Evolutionary conservation across 2,797 vertebrate species (phyloP).

Genomic region (Loriculus beryllinus): DNA sequence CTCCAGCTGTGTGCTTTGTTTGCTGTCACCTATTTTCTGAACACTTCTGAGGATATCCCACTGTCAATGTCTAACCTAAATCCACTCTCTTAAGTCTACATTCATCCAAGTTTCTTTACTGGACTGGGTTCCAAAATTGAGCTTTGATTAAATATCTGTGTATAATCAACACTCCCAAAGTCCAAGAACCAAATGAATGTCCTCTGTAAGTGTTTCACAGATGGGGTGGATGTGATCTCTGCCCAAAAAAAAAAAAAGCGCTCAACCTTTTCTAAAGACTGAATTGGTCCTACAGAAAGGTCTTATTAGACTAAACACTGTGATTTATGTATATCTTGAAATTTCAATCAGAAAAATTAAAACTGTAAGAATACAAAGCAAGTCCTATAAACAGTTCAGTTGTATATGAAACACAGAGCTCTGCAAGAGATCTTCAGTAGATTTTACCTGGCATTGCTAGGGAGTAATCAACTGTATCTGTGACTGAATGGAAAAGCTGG

Average conservation of each 20-base stretch:
- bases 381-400: not conserved
- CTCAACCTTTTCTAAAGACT: not conserved
- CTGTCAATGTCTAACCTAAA: not conserved
- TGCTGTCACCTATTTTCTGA: not conserved
- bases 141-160: not conserved
- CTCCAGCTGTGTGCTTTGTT: not conserved
- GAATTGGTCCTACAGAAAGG: not conserved
- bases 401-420: not conserved
- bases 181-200: not conserved
- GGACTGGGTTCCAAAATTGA: not conserved
- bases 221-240: not conserved
- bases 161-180: not conserved
- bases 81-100: not conserved
- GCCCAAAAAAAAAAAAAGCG: not conserved
- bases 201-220: not conserved
- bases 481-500: conserved; percentile 92
- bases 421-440: not conserved
- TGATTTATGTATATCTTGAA: not conserved
- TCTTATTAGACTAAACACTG: not conserved
- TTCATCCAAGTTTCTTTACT: not conserved
- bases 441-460: conserved; percentile 91
- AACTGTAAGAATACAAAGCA: not conserved
- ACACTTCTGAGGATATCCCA: not conserved
- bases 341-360: not conserved
- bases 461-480: conserved; percentile 90